Base-by-base conservation (phyloP, 2,797 vertebrate genomes). In the Eremophila alpestris region DNA sequence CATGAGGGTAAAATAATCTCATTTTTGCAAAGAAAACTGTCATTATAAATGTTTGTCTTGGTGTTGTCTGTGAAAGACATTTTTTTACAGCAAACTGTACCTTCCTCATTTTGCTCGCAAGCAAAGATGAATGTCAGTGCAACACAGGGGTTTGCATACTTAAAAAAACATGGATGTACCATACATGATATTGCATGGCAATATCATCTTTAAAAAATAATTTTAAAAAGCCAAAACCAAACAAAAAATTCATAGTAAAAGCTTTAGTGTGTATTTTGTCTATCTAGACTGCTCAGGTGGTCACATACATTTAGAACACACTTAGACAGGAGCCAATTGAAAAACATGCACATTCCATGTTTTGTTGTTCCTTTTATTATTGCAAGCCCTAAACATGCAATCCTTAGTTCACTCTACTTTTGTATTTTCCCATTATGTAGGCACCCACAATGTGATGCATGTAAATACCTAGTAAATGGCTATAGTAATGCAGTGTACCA, bases 301-400 rank as follows among this genome's bases (percentile, higher is more conserved):
- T 70, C 23, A 12, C 23, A 70, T 15, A 29, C 8, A 62, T 45
- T 77, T 45, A 36, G 14, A 51, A 14, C 3, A 14, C 2, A 7
- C 0, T 0, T 3, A 46, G 21, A 71, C 23, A 9, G 27, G 26
- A 76, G 4, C 6, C n/a, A 64, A 4, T 13, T 55, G 29, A 32
- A 80, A 74, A 69, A 7, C 7, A 26, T 27, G 7, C 2, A 32
- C 45, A 43, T 65, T 76, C 1, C 1, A 3, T 43, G 11, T 16
- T 22, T 29, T 34, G 40, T 26, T 69, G 1, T 41, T 46, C 13
- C 5, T 56, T 84, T 68, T 60, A 8, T 49, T 68, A 49, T 36
- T 70, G 12, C 16, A 26, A 74, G 36, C 6, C 23, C 58, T 52
- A 73, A 89, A 41, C 8, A 32, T 7, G 20, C 15, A 8, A 36